Base-by-base conservation (phyloP, 2,888 invertebrate species). In the Erebia palarica region DNA sequence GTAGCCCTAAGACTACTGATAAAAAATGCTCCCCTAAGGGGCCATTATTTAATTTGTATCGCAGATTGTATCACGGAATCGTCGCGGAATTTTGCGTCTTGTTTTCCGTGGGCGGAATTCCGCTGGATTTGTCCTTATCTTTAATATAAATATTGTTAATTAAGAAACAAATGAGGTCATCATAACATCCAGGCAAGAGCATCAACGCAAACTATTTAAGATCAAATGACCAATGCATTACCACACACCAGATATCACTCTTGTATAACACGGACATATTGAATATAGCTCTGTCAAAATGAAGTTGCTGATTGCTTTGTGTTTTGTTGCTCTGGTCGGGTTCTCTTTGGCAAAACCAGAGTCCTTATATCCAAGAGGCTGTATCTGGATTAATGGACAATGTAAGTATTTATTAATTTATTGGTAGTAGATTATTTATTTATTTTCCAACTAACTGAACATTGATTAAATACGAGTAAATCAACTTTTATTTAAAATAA, bases 341-440 rank as follows among this genome's bases (percentile, higher is more conserved):
- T 36, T 69, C 3, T 65, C 69, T 4, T 13, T 64, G 14, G 64
- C 57, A 1, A 49, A 58, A 57, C 36, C 36, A 36, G 18, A n/a
- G 21, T 16, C 42, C 27, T 58, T 61, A 1, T 14, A 69, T 65
- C 65, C 69, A 1, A 57, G 65, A 18, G 69, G 64, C 4, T 69
- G 69, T 9, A 47, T 64, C 11, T 69, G 64, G 36, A 16, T 47
- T 42, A 9, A 57, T 1, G 69, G 69, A 16, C 16, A 58, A 44
- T 69, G 69, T 69, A 36, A 69, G 69, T 57, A 47, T 11, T 16
- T 1, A 44, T 44, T 11, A 44, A 36, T 36, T 36, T 36, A 36
- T 36, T 36, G 36, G 7, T 36, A 7, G 36, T 36, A 7, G 36
- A 36, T 36, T 36, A 36, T 36, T 36, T 36, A 36, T 7, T 36